A percentile compares a stretch with the other conserved stretches of the same genome.
phyloP scores from a whole-genome alignment of 1,140 invertebrate species.

The Ephestia elutella region DNA sequence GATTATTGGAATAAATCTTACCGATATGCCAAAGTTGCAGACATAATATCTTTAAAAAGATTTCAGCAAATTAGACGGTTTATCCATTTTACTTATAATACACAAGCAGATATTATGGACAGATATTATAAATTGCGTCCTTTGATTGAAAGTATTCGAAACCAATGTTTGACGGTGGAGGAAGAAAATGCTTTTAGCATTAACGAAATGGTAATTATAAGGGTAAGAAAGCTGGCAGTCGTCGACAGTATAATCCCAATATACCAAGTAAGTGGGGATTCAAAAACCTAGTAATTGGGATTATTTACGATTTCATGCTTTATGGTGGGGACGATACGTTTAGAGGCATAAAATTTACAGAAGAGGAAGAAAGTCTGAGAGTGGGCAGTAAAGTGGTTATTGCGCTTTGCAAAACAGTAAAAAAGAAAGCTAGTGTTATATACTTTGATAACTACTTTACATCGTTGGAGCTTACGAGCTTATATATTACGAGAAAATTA shows the following conservation, averaged over 20 bases:
- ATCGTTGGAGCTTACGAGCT: neutral
- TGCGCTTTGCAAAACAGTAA: constrained; percentile 18
- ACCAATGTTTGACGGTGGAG: neutral
- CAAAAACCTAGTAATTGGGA: constrained; percentile 44
- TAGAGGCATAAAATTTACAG: neutral
- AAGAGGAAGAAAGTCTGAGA: neutral
- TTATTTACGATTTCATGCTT: constrained; percentile 53
- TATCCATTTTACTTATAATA: neutral
- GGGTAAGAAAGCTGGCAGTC: constrained; percentile 6
- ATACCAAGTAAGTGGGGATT: constrained; percentile 39
- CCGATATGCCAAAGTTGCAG: neutral
- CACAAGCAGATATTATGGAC: neutral
- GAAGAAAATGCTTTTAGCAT: constrained; percentile 4
- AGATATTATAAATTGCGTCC: neutral
- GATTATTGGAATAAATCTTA: constrained; percentile 14
- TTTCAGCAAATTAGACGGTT: neutral
- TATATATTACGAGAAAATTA: constrained; percentile 14
- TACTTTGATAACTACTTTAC: constrained; percentile 32
- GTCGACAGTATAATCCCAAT: constrained; percentile 4
- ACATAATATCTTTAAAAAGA: no score
- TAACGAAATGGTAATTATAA: constrained; percentile 7
- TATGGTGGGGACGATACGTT: constrained; percentile 43
- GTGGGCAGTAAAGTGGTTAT: constrained; percentile 5
- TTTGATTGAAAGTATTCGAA: neutral
- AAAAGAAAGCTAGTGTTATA: constrained; percentile 11